Percentiles rank a stretch among this genome's conserved stretches.
Evolutionary conservation across 2,888 invertebrate species (phyloP).

Genomic region (Xylocampa areola): DNA sequence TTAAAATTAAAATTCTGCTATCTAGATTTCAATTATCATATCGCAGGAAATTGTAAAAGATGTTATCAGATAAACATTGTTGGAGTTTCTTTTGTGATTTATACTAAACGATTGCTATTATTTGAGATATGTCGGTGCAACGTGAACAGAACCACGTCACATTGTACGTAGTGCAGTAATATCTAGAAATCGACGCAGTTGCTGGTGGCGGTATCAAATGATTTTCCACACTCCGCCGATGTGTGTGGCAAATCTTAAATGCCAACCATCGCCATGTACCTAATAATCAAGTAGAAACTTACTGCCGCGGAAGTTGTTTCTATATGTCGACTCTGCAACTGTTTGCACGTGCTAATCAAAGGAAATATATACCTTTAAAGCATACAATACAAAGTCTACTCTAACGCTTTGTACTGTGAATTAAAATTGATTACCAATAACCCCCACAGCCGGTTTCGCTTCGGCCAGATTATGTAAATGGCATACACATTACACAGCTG

Average conservation of each 20-base stretch:
- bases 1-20: too few species aligned
- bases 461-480: constrained; percentile 79
- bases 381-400: constrained; percentile 55
- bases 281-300: constrained; percentile 61
- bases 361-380: constrained; percentile 38
- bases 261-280: constrained; percentile 43
- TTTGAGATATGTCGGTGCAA: constrained; percentile 5
- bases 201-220: constrained; percentile 15
- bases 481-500: constrained; percentile 80
- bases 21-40: background rate
- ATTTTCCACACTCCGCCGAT: constrained; percentile 32
- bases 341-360: constrained; percentile 50
- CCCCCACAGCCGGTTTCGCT: constrained; percentile 65
- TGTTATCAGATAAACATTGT: constrained; percentile 5
- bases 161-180: constrained; percentile 17
- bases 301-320: constrained; percentile 67
- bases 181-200: constrained; percentile 16
- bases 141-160: constrained; percentile 17
- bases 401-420: constrained; percentile 57
- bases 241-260: constrained; percentile 48
- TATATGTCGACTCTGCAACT: constrained; percentile 58
- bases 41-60: background rate
- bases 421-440: constrained; percentile 61
- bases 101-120: constrained; percentile 19
- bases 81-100: constrained; percentile 6